These are phyloP conservation scores for Pyralis farinalis DNA, from an alignment of 2,888 invertebrate genomes.

Conservation along the genomic window DNA sequence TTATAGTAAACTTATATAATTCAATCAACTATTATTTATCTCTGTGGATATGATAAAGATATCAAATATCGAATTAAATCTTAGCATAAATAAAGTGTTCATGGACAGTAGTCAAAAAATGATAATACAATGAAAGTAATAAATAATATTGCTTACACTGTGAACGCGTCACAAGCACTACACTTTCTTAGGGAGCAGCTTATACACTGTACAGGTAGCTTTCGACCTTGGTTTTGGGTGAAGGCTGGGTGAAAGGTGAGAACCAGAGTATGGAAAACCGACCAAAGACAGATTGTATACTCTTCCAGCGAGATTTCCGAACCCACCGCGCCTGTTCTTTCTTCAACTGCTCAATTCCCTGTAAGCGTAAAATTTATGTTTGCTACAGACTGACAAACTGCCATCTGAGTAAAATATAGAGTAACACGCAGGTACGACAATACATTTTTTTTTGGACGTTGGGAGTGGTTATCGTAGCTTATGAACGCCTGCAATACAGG, in stretches of 20 bases:
- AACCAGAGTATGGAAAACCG: constrained; percentile 97
- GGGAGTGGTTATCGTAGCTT: too few relatives aligned
- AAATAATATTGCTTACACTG: constrained; percentile 31
- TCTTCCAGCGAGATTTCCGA: constrained; percentile 95
- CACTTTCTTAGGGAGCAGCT: constrained; percentile 25
- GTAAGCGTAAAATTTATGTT: constrained; percentile 25
- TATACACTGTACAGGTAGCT: constrained; percentile 93
- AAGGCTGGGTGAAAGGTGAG: constrained; percentile 94
- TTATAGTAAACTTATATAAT: neutral
- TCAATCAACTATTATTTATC: constrained; percentile 17
- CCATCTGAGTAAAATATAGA: too few relatives aligned
- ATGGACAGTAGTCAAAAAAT: constrained; percentile 4
- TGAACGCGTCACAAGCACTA: constrained; percentile 5
- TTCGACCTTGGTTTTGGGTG: constrained; percentile 88
- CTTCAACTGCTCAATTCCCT: constrained; percentile 98
- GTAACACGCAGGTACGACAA: too few relatives aligned
- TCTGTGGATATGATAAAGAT: constrained; percentile 1
- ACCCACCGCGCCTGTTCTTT: constrained; percentile 97
- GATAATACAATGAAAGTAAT: constrained; percentile 17
- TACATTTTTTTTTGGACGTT: too few relatives aligned
- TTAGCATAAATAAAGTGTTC: constrained; percentile 8
- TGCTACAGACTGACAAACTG: neutral
- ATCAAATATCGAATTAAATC: constrained; percentile 13
- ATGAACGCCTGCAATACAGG: too few relatives aligned
- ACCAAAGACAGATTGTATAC: constrained; percentile 98